A percentile compares a stretch with the other conserved stretches of the same genome.
Conservation (phyloP, 2,888 invertebrate species). For the Anthrax anthrax region DNA sequence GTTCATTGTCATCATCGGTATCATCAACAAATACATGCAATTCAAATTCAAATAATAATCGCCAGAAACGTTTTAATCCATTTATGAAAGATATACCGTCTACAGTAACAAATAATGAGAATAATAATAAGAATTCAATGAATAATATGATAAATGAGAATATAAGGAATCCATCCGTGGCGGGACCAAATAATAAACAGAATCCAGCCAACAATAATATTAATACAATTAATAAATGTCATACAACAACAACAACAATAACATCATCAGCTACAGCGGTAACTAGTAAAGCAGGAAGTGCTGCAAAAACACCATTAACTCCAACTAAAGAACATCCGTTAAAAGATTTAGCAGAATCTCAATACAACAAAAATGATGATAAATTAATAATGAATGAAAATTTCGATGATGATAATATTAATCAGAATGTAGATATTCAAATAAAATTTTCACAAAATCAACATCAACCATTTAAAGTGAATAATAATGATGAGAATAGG, state of each 20-base stretch:
- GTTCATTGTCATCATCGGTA: neutral
- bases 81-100: conserved; percentile 44
- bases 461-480: no score
- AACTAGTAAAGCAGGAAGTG: conserved; percentile 2
- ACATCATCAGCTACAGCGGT: neutral
- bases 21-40: conserved; percentile 8
- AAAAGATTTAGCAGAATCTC: conserved; percentile 11
- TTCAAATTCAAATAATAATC: conserved; percentile 16
- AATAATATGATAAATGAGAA: neutral
- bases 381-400: conserved; percentile 8
- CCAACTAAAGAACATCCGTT: conserved; percentile 17
- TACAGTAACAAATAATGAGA: conserved; percentile 7
- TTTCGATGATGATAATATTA: neutral
- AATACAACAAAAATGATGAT: neutral
- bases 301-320: conserved; percentile 14
- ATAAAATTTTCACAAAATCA: conserved; percentile 6
- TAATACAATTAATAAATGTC: neutral
- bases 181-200: conserved; percentile 3
- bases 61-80: conserved; percentile 44
- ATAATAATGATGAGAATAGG: no score
- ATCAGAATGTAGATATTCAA: conserved; percentile 4
- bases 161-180: conserved; percentile 1
- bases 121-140: neutral
- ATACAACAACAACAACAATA: neutral
- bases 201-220: neutral